phyloP scores from a whole-genome alignment of 1,140 invertebrate species.

The Pollicipes pollicipes region DNA sequence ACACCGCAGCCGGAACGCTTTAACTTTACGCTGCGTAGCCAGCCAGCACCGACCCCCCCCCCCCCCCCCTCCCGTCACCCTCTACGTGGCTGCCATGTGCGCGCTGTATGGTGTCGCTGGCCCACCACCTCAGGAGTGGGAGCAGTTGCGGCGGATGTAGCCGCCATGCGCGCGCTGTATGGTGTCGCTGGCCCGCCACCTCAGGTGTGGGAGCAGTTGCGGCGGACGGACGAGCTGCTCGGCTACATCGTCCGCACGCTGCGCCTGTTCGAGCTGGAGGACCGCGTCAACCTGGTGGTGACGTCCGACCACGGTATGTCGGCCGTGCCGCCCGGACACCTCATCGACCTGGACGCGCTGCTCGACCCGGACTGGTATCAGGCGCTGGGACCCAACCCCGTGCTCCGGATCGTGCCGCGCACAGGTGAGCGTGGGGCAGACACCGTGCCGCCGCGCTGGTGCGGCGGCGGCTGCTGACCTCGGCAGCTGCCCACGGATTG shows the following conservation, averaged over 20 bases:
- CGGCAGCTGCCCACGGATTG: no score
- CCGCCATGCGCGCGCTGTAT: no score
- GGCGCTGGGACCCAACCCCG: conserved; percentile 17
- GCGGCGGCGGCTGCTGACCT: no score
- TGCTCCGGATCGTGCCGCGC: conserved; percentile 17
- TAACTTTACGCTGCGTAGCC: no score
- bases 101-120: no score
- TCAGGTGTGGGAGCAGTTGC: background rate
- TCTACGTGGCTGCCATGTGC: no score
- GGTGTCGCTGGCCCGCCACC: no score
- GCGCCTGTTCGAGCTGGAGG: conserved; percentile 11
- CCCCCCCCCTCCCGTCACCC: no score
- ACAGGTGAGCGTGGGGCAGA: conserved; percentile 11
- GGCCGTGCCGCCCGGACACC: conserved; percentile 16
- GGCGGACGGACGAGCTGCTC: conserved; percentile 16
- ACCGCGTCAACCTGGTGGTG: conserved; percentile 21
- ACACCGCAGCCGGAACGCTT: no score
- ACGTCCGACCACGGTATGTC: conserved; percentile 24
- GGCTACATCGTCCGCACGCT: conserved; percentile 20
- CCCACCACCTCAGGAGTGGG: no score
- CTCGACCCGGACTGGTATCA: conserved; percentile 14
- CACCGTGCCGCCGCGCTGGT: background rate
- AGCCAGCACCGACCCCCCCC: no score
- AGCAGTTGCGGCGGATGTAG: no score
- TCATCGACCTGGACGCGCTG: conserved; percentile 18